Base-by-base conservation (phyloP, 2,113 vertebrate genomes). In the Stercorarius parasiticus region DNA sequence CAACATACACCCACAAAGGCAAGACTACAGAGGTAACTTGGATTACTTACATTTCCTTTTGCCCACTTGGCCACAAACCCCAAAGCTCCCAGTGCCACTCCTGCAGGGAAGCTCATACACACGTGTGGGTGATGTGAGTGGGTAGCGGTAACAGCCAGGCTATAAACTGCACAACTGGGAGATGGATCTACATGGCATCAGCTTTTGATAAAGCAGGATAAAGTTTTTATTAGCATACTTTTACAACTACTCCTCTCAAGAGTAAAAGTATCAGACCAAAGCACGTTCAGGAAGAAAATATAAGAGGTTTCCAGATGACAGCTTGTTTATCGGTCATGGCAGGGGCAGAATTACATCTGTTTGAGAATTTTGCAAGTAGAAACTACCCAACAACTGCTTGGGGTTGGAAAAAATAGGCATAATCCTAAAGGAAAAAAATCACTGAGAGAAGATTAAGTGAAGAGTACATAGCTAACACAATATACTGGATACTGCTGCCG, bases 41-140 rank as follows among this genome's bases (percentile, higher is more conserved):
- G 47, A 66, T 36, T 66, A 59, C 65, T 47, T 22, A 71, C 40
- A 52, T 45, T 79, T 83, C 49, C 62, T 92, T 58, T 49, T 59
- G 62, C 43, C 74, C 26, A 22, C 38, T 59, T 42, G 66, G 62
- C 38, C 67, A 84, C 55, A 74, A 80, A 82, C 26, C 10, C 34
- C 6, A 3, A 59, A 53, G n/a, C n/a, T 81, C 50, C 30, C 29
- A 6, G 16, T 36, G 45, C n/a, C 50, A 50, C 38, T 52, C 55
- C 23, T 67, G 49, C 52, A 53, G 26, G 15, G 38, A 34, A 42
- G 55, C 50, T 58, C 64, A 67, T 21, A 12, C 3, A 3, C 3
- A 1, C 5, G 6, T 8, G 5, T 9, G 34, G 18, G 21, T 34
- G n/a, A 55, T 34, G 13, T 2, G 1, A 81, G 32, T 5, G 25